phyloP scores from a whole-genome alignment of 2,797 vertebrate genomes.

The Galaxias olidus region DNA sequence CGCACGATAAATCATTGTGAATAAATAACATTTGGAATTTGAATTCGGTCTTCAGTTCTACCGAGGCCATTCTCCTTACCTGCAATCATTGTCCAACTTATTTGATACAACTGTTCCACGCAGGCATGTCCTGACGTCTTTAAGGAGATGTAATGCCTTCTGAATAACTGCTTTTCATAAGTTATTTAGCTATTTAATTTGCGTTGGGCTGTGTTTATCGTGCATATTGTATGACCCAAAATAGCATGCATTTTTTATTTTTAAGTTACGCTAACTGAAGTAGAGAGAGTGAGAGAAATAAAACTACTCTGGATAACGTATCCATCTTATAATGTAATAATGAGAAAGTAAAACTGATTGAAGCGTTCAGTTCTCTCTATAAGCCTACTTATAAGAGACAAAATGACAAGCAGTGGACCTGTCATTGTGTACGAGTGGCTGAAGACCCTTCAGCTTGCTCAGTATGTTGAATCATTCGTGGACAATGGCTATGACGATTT shows the following conservation, averaged over 20 bases:
- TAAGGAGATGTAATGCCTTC: no score
- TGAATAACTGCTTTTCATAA: no score
- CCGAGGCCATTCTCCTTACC: constrained; percentile 30
- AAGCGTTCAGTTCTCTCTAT: constrained; percentile 30
- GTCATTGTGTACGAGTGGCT: constrained; percentile 98
- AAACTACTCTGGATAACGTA: no score
- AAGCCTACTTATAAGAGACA: constrained; percentile 40
- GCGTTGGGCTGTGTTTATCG: constrained; percentile 12
- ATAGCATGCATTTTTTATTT: constrained; percentile 20
- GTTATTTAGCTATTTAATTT: not conserved
- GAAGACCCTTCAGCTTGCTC: constrained; percentile 89
- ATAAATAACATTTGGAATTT: constrained; percentile 33
- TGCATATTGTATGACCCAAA: constrained; percentile 26
- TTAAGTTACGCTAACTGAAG: not conserved
- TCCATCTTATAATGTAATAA: constrained; percentile 48
- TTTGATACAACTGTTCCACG: constrained; percentile 7
- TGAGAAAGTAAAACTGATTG: constrained; percentile 50
- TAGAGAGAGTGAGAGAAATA: no score
- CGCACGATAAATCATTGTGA: no score
- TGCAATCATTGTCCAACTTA: constrained; percentile 43
- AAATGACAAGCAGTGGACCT: constrained; percentile 85
- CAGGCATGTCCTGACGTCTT: no score
- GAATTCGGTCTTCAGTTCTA: constrained; percentile 30
- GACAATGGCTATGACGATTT: constrained; percentile 98
- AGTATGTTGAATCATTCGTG: constrained; percentile 95